phyloP scores from a whole-genome alignment of 2,113 vertebrate species.

The Acanthochromis polyacanthus region DNA sequence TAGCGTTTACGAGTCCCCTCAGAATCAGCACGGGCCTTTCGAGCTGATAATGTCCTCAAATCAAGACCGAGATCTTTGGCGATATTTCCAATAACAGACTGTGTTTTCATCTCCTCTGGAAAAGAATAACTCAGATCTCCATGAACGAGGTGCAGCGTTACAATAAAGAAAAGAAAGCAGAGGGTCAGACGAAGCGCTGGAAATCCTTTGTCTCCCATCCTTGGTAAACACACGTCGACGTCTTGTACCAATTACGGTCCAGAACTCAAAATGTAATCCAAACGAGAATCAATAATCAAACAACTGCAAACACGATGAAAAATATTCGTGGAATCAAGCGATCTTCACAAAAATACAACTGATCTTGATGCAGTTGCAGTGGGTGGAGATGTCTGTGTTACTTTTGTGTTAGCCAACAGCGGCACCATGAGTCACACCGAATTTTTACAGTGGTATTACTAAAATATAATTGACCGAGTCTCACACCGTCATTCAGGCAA shows the following conservation, averaged over 20 bases:
- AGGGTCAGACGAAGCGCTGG: not conserved
- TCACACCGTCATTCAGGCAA: no score
- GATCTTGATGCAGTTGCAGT: conserved; percentile 10
- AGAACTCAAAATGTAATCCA: not conserved
- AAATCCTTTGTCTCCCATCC: conserved; percentile 55
- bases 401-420: conserved; percentile 55
- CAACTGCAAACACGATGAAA: not conserved
- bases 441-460: no score
- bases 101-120: conserved; percentile 81
- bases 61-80: conserved; percentile 82
- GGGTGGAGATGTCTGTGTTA: conserved; percentile 48
- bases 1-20: conserved; percentile 45
- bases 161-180: conserved; percentile 17
- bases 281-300: not conserved
- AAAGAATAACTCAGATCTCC: conserved; percentile 80
- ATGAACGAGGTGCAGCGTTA: conserved; percentile 30
- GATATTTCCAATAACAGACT: conserved; percentile 82
- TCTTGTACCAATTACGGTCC: not conserved
- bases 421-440: conserved; percentile 59
- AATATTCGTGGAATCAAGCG: not conserved
- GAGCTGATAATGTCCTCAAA: conserved; percentile 62
- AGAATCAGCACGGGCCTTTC: conserved; percentile 71
- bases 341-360: not conserved
- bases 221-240: not conserved
- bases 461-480: no score